Evolutionary conservation across 2,888 invertebrate genomes (phyloP), one percentile per base, ranked within the genome.

Genomic region (Ryuthela nishihirai): DNA sequence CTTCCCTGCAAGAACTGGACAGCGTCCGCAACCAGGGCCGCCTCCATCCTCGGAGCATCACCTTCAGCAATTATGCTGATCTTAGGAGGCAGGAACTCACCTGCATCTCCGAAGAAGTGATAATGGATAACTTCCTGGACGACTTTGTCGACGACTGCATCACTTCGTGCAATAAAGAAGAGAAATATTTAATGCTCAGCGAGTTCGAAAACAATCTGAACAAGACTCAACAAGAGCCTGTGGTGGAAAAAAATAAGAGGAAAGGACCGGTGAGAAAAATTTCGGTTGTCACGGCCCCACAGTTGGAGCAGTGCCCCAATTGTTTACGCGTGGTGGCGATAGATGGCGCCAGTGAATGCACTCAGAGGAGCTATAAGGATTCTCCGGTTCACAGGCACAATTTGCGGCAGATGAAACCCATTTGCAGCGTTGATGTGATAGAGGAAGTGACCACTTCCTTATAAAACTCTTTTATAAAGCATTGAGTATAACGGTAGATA

Each of bases 111-210:
- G 88, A 88, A 34, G 67, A 65, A 36, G 65, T 58, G 15, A 50
- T 65, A 5, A 60, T 64, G 62, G 67, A 65, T n/a, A 65, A 65
- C 34, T 54, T 65, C 5, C 23, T 65, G 36, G 67, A 66, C 15
- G 65, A 67, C n/a, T 60, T 60, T 20, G 47, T 62, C 10, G 62
- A 64, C 12, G 62, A 62, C 39, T 69, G 70, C 61, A 70, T 71
- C 55, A 71, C 70, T 17, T 70, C 70, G 6, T 68, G 67, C 61
- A 72, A 72, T n/a, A 76, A 81, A 79, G 84, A 88, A 65, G 88
- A 88, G 74, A 87, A 88, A 76, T 88, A 87, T 73, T 77, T 88
- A 69, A 87, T 88, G 87, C 80, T 88, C 64, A 87, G 87, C 69
- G 88, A 88, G 74, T 88, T 87, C 74, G 88, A 88, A 73, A 88